phyloP scores from a whole-genome alignment of 2,888 invertebrate species.

The Tenthredo distinguenda region DNA sequence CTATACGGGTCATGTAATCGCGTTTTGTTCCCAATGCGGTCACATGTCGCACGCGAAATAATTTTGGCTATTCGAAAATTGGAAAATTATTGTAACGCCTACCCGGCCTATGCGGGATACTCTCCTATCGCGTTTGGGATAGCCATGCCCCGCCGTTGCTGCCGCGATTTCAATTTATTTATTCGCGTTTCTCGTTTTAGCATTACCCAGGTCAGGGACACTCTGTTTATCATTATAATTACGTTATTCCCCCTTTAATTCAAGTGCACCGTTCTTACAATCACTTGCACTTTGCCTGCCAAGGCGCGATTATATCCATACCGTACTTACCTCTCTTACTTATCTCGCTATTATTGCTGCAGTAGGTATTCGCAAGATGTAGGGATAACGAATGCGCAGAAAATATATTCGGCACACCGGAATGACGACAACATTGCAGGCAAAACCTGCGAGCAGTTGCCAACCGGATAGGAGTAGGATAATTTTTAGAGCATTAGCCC shows the following conservation, averaged over 20 bases:
- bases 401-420: not conserved
- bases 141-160: not conserved
- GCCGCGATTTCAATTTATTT: not conserved
- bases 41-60: not conserved
- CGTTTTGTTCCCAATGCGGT: not conserved
- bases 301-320: not conserved
- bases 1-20: not conserved
- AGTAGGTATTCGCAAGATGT: not conserved
- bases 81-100: too few species aligned
- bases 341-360: not conserved
- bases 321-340: not conserved
- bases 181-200: conserved; percentile 24
- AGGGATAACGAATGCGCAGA: not conserved
- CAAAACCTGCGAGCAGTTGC: not conserved
- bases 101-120: too few species aligned
- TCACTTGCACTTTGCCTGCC: conserved; percentile 9
- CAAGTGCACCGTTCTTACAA: conserved; percentile 29
- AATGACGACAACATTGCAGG: not conserved
- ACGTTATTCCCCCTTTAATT: conserved; percentile 17
- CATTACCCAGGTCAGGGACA: conserved; percentile 31
- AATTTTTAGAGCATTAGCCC: not conserved
- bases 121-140: too few species aligned
- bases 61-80: too few species aligned
- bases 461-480: not conserved
- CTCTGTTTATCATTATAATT: conserved; percentile 16